Conservation (phyloP, 1,140 invertebrate species). For the Brachionus calyciflorus region DNA sequence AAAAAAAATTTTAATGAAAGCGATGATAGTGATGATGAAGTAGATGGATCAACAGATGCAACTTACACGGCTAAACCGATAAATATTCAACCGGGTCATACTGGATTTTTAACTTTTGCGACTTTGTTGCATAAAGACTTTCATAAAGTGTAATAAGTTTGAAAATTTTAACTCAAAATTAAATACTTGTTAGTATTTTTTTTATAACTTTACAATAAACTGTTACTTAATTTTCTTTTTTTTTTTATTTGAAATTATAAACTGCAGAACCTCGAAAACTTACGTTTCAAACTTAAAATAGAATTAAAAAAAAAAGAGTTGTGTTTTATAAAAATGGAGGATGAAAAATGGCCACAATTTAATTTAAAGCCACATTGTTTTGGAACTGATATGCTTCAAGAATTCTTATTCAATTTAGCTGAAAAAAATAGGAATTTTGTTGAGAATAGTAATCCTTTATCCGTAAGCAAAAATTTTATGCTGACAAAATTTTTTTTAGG, state of each 20-base stretch:
- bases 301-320: too few species aligned
- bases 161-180: too few species aligned
- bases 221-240: neutral
- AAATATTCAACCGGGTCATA: slow-evolving; percentile 42
- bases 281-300: too few species aligned
- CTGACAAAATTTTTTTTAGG: neutral
- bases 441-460: neutral
- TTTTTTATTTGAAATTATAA: neutral
- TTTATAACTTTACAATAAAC: neutral
- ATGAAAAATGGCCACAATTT: slow-evolving; percentile 11
- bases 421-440: slow-evolving; percentile 1
- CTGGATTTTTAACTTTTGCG: slow-evolving; percentile 47
- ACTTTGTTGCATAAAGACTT: slow-evolving; percentile 46
- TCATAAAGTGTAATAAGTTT: neutral
- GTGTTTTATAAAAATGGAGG: slow-evolving; percentile 1
- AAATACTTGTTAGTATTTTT: too few species aligned
- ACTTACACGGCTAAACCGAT: neutral
- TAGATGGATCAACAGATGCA: neutral
- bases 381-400: slow-evolving; percentile 21
- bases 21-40: slow-evolving; percentile 26
- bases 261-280: too few species aligned
- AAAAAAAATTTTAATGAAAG: neutral
- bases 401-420: neutral
- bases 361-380: slow-evolving; percentile 25
- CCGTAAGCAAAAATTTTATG: neutral